These are phyloP conservation scores for Picathartes gymnocephalus DNA, from an alignment of 2,113 vertebrate species.

Conservation along the genomic window DNA sequence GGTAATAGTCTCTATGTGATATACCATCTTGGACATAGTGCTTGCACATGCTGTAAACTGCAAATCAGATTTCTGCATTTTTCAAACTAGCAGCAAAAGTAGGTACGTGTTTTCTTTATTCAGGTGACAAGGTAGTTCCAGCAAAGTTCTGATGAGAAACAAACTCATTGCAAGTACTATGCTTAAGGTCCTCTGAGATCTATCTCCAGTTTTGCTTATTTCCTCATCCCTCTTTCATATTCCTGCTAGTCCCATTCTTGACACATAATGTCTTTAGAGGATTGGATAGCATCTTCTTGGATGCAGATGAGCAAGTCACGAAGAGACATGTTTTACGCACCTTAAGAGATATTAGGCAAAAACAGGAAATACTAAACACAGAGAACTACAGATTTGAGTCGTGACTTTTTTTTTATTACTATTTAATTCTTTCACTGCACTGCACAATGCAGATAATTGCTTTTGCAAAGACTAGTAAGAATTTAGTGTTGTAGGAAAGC, in stretches of 20 bases:
- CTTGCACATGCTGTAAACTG: background rate
- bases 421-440: background rate
- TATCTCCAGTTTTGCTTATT: background rate
- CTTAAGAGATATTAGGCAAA: background rate
- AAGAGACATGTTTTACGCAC: background rate
- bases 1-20: accelerated
- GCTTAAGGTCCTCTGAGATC: background rate
- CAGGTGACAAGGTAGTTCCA: background rate
- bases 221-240: background rate
- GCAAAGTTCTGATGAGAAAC: background rate
- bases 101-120: background rate
- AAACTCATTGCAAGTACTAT: background rate
- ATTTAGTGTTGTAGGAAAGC: background rate
- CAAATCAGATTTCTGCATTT: background rate
- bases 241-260: background rate
- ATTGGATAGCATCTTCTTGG: background rate
- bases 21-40: background rate
- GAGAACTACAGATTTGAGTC: background rate
- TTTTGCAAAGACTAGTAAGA: background rate
- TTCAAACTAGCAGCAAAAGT: background rate
- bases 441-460: background rate
- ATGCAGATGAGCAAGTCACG: background rate
- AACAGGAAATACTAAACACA: background rate
- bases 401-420: background rate
- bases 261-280: background rate